Base-by-base conservation (phyloP, 2,888 invertebrate genomes). In the Unio pictorum region DNA sequence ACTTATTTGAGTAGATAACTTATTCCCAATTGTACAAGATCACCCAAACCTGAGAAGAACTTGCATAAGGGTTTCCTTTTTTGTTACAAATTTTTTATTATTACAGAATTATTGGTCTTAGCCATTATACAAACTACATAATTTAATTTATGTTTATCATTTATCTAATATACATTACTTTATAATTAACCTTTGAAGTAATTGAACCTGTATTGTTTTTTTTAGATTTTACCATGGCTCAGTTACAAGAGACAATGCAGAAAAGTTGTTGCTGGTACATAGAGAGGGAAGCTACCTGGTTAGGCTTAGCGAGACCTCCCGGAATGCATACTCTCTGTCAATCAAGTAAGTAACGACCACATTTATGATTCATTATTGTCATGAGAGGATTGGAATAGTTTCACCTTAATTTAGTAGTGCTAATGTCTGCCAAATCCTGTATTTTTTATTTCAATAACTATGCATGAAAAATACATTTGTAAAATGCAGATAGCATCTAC, bases 221-320 rank as follows among this genome's bases (percentile, higher is more conserved):
- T 78, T 45, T 77, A 90, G 91, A 74, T 98, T 98, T 98, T 98
- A 96, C 91, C 98, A 98, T 90, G 98, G 98, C 76, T 94, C 96
- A 79, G 95, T 98, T 77, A 95, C 95, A 66, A 93, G 98, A 85
- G 93, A 95, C 72, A 96, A 97, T 91, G 98, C 98, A 63, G 98
- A 98, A 91, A 93, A 94, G 88, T 93, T 96, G 78, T 92, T 98
- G 65, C 92, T 95, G 83, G 93, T 95, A 68, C 93, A 95, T 66
- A 93, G 93, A 80, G 97, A 98, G 91, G 98, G 98, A 76, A 96
- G 96, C 86, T 98, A 97, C 91, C 92, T 98, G 83, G 97, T 98
- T 71, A 92, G 98, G 83, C 96, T 96, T 90, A 97, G 97, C 90
- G 97, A 98, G 91, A 96, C 96, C 69, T 95, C 95, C 64, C 95